Evolutionary conservation across 2,113 vertebrate species (phyloP).

Genomic region (Platycercus adscitus): DNA sequence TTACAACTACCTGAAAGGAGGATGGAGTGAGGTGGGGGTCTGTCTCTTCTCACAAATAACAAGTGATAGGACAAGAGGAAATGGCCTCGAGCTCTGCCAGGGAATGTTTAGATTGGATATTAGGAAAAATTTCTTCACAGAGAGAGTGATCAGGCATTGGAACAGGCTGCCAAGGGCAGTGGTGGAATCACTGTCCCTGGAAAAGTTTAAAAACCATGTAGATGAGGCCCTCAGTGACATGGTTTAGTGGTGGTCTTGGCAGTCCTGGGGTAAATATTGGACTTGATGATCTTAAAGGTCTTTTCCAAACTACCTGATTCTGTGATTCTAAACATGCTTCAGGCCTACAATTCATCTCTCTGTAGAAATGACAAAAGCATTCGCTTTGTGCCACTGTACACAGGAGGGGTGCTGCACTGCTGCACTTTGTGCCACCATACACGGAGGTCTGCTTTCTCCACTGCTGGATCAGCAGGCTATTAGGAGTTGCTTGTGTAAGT

Average conservation of each 20-base stretch:
- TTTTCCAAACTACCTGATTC: not conserved
- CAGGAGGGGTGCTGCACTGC: not conserved
- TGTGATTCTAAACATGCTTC: not conserved
- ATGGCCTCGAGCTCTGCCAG: not conserved
- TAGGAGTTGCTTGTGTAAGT: accelerated
- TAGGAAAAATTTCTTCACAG: not conserved
- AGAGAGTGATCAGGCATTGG: not conserved
- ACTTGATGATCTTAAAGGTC: not conserved
- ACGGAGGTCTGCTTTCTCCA: not conserved
- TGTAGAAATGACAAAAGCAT: not conserved
- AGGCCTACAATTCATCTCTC: not conserved
- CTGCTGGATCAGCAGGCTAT: not conserved
- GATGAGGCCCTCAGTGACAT: not conserved
- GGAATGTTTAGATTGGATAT: not conserved
- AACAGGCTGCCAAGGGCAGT: not conserved
- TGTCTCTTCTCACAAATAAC: not conserved
- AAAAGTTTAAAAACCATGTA: not conserved
- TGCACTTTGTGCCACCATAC: not conserved
- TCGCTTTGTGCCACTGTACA: accelerated
- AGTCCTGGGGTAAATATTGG: not conserved
- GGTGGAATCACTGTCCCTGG: not conserved
- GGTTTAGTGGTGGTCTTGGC: not conserved
- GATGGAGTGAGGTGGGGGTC: too few species aligned
- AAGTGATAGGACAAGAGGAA: not conserved
- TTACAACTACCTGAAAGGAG: too few species aligned